A percentile compares a stretch with the other conserved stretches of the same genome.
phyloP scores from a whole-genome alignment of 1,140 invertebrate species.

The Drosophila ogumai region DNA sequence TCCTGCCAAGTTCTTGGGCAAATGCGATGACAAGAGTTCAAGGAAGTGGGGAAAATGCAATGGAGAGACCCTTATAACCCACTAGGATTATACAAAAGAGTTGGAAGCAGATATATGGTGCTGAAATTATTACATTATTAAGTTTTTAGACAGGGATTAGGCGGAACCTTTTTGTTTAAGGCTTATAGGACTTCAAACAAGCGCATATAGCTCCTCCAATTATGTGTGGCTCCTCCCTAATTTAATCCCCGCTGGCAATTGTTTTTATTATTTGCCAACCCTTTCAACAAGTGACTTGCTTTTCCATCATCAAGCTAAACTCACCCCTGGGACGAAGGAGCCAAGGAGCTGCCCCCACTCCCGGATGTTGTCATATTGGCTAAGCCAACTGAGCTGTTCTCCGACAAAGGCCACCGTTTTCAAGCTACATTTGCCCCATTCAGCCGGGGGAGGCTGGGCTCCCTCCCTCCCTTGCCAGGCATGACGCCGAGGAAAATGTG shows the following conservation, averaged over 20 bases:
- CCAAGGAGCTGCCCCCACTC: constrained; percentile 12
- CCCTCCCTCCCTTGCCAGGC: constrained; percentile 14
- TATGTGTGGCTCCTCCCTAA: constrained; percentile 24
- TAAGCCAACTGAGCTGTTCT: constrained; percentile 68
- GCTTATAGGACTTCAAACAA: background rate
- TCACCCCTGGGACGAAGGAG: constrained; percentile 25
- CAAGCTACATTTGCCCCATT: constrained; percentile 75
- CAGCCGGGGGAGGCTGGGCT: constrained; percentile 14
- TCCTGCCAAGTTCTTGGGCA: constrained; percentile 14
- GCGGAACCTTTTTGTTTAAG: background rate
- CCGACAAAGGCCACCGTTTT: constrained; percentile 70
- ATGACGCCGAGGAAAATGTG: constrained; percentile 70
- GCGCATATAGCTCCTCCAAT: constrained; percentile 20
- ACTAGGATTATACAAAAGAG: background rate
- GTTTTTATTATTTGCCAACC: constrained; percentile 53
- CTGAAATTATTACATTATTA: constrained; percentile 6
- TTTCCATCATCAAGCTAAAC: constrained; percentile 51
- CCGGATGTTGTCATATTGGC: constrained; percentile 63
- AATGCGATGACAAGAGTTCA: constrained; percentile 42
- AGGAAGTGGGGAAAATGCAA: constrained; percentile 12
- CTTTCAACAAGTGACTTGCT: constrained; percentile 74
- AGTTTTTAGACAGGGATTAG: background rate
- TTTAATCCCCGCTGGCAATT: constrained; percentile 38
- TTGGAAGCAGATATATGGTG: constrained; percentile 1
- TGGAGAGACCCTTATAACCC: background rate